Evolutionary conservation across 2,797 vertebrate genomes (phyloP), one percentile per base, ranked within the genome.

Genomic region (Valencia hispanica): DNA sequence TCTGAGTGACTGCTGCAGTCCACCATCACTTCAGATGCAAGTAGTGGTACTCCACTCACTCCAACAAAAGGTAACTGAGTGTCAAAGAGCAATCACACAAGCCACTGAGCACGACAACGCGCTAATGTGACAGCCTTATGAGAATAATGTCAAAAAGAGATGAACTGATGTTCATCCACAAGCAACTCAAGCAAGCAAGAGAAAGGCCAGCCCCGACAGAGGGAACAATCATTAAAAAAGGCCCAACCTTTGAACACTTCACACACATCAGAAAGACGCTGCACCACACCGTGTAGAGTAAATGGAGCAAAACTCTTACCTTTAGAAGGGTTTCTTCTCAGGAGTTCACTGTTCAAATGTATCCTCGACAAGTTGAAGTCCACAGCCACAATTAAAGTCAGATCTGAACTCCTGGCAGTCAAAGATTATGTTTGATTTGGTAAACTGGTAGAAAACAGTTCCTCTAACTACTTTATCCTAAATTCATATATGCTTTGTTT

Each of bases 51-150:
- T 88, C 55, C 43, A 65, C 77, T 80, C 74, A 63, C 15, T 53
- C 41, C 63, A 75, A 77, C 70, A 81, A 84, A 43, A 79, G 72
- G 79, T 79, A 81, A 27, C 75, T 80, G 66, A 47, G 41, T 78
- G 75, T 86, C 86, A 89, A 70, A 80, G 74, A 77, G 84, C 75
- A 87, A 77, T 78, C 81, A 82, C 70, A 75, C 59, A 68, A 48
- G 72, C 66, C 84, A 78, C 81, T 53, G 72, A 81, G 72, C 81
- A 82, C 72, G 66, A 77, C 82, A 80, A 70, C 47, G 30, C 39
- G 32, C 73, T 79, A 73, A 77, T 43, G 65, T 78, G 79, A 81
- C 77, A 53, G 57, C 50, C 73, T 59, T 47, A 77, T 74, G 77
- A 78, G 87, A 87, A 82, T 80, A 77, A 65, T 76, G 76, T 79